Base-by-base conservation (phyloP, 2,113 vertebrate genomes). In the Entomyzon cyanotis region DNA sequence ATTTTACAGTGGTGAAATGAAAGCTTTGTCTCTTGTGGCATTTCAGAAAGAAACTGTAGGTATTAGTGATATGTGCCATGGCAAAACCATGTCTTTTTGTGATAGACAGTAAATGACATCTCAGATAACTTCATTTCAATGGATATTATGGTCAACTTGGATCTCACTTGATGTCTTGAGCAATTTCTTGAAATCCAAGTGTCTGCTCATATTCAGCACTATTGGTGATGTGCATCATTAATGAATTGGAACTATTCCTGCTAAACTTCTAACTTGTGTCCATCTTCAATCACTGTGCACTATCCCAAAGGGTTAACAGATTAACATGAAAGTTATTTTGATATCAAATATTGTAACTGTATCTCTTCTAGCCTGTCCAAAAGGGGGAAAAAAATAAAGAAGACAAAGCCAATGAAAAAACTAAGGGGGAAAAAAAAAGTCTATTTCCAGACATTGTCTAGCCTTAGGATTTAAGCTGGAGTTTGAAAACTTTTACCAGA, bases 11-110 rank as follows among this genome's bases (percentile, higher is more conserved):
- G 44, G 41, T 62, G 95, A 97, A 97, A 98, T 96, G 97, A 97
- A 98, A 97, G 96, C 97, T 97, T 98, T 96, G 77, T 98, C 96
- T 91, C 82, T 86, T 88, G 93, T 69, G n/a, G 28, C 28, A 79
- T 87, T 79, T 79, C 70, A 44, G 82, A 80, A 92, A 85, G 46
- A 71, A 27, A 59, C 11, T 42, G 11, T 44, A 24, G 16, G 6
- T 44, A 62, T 50, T 60, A 53, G 33, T 16, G 69, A 46, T n/a
- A 33, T 2, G 7, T 5, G 7, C 13, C 41, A 56, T 5, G 10
- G 47, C 15, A 93, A 88, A 87, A 27, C 41, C 11, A 22, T 22
- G 50, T 35, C 27, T 82, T 64, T 77, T 88, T 47, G 82, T 55
- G 39, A 86, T 35, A 89, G 89, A 35, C 21, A 70, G 35, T 35